Evolutionary conservation across 2,888 invertebrate species (phyloP).

Genomic region (Entomobrya multifasciata): DNA sequence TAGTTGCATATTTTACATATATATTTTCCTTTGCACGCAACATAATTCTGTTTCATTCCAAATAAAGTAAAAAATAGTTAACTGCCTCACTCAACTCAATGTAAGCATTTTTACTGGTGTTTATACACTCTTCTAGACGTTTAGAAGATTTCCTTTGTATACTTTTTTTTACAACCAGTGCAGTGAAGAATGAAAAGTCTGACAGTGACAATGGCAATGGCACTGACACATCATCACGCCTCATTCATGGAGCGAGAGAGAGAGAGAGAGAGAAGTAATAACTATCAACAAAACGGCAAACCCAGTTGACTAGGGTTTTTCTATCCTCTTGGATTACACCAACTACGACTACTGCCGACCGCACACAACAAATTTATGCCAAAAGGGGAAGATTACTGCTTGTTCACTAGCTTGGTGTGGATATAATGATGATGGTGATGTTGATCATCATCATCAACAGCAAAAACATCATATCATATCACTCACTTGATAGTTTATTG

Average conservation of each 20-base stretch:
- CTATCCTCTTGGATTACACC: slow-evolving; percentile 45
- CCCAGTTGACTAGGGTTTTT: slow-evolving; percentile 3
- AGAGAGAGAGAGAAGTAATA: slow-evolving; percentile 2
- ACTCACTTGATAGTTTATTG: slow-evolving; percentile 51
- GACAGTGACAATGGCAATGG: slow-evolving; percentile 70
- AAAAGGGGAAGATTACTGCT: slow-evolving; percentile 62
- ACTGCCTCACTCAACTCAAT: not conserved
- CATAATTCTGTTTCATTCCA: slow-evolving; percentile 1
- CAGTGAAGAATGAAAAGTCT: slow-evolving; percentile 47
- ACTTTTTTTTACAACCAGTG: slow-evolving; percentile 28
- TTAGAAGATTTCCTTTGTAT: not conserved
- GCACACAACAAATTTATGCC: slow-evolving; percentile 62
- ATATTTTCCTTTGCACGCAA: not conserved
- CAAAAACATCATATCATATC: not conserved
- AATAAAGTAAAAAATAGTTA: slow-evolving; percentile 35
- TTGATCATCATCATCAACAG: slow-evolving; percentile 26
- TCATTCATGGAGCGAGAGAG: slow-evolving; percentile 26
- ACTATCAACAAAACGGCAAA: not conserved
- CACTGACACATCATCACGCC: slow-evolving; percentile 71
- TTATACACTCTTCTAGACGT: slow-evolving; percentile 16
- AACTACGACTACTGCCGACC: slow-evolving; percentile 36
- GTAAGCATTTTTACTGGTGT: not conserved
- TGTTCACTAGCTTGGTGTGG: not conserved
- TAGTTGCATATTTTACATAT: not conserved
- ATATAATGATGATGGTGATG: slow-evolving; percentile 2